Base-by-base conservation (phyloP, 2,797 vertebrate genomes). In the Mus caroli region DNA sequence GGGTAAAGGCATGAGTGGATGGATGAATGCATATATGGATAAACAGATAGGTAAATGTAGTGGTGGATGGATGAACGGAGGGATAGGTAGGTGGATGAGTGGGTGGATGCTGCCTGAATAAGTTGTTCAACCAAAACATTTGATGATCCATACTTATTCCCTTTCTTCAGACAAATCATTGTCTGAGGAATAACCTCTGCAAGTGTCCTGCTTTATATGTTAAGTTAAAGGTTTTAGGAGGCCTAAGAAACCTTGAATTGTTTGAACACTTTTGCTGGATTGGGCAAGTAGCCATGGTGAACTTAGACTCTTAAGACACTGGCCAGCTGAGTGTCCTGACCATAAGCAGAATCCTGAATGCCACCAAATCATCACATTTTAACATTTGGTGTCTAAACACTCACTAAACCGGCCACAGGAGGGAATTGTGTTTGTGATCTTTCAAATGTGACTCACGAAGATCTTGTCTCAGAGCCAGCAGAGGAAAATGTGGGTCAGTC, bases 151-250 rank as follows among this genome's bases (percentile, higher is more conserved):
- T 37, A 11, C 34, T 34, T 40, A 6, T 40, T 92, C 4, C 26
- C 0, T 60, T 85, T 92, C 8, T 28, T 34, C 84, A 76, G 37
- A 58, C 34, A n/a, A 73, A 6, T 26, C 17, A 56, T 6, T 28
- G 8, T 6, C 76, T 94, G 83, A 88, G n/a, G 67, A 88, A 86
- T 64, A 76, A 80, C 67, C 13, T 56, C 40, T 76, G 46, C 58
- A 54, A 88, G 20, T 2, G 4, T 46, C 17, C 52, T 13, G 5
- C 31, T 31, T 0, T 3, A 26, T 7, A 2, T 46, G 22, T 31
- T 52, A n/a, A 46, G 75, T 46, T 50, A 78, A 86, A 73, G 34
- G 31, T 40, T 71, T 40, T 60, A 62, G 26, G 62, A 19, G 73
- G 4, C 14, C 34, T 82, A 12, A 10, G 11, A 90, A 67, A 77